A percentile compares a stretch with the other conserved stretches of the same genome.
Conservation (phyloP, 2,113 vertebrate species). For the Daboia siamensis region DNA sequence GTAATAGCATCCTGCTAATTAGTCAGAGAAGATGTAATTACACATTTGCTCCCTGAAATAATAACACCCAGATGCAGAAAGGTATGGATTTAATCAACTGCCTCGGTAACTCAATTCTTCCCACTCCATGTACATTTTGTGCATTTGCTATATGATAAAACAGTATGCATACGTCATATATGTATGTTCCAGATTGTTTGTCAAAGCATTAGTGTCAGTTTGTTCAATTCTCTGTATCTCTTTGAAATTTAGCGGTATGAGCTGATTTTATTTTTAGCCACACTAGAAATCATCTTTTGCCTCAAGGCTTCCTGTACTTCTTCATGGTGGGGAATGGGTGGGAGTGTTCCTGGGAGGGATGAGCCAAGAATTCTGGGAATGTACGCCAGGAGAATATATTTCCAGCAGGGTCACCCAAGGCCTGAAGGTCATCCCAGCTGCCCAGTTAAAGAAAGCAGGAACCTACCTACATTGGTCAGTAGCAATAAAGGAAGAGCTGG, state of each 20-base stretch:
- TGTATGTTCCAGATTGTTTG: slow-evolving; percentile 16
- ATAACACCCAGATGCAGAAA: slow-evolving; percentile 64
- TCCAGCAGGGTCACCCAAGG: neutral
- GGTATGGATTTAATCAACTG: slow-evolving; percentile 44
- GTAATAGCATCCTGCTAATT: slow-evolving; percentile 54
- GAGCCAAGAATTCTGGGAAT: neutral
- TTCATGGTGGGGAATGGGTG: neutral
- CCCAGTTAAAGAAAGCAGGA: neutral
- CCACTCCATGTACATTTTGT: slow-evolving; percentile 31
- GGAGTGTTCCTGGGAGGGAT: neutral
- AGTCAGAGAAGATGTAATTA: slow-evolving; percentile 50
- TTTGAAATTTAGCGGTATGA: neutral
- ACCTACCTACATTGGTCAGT: neutral
- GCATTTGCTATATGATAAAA: slow-evolving; percentile 28
- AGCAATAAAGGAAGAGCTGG: neutral
- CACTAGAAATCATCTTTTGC: neutral
- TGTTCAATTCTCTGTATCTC: slow-evolving; percentile 5
- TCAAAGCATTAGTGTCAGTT: slow-evolving; percentile 8
- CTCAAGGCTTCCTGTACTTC: neutral
- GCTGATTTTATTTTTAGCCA: slow-evolving; percentile 5
- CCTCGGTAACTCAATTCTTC: slow-evolving; percentile 40
- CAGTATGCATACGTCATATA: neutral
- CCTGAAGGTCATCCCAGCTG: neutral
- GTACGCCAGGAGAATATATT: neutral
- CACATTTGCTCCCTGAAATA: slow-evolving; percentile 57